phyloP scores from a whole-genome alignment of 2,888 invertebrate genomes.

The Sicus ferrugineus region DNA sequence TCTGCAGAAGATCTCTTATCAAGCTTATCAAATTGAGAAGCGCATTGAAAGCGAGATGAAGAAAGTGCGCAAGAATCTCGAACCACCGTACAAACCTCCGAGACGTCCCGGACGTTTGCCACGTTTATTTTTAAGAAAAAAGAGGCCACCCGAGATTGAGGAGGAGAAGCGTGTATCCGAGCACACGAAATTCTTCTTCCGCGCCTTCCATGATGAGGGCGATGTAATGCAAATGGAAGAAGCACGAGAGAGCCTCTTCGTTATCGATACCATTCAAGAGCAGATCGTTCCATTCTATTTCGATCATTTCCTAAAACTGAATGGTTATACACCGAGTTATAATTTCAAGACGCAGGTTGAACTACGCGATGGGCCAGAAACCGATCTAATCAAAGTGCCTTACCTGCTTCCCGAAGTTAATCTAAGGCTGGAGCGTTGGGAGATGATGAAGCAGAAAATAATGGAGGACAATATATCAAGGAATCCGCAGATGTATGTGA shows the following conservation, averaged over 20 bases:
- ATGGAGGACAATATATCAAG: slow-evolving; percentile 61
- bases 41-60: slow-evolving; percentile 59
- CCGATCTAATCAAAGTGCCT: slow-evolving; percentile 47
- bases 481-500: slow-evolving; percentile 59
- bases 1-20: slow-evolving; percentile 50
- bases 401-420: slow-evolving; percentile 46
- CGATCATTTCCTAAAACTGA: slow-evolving; percentile 60
- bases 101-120: slow-evolving; percentile 52
- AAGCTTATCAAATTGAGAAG: slow-evolving; percentile 56
- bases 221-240: slow-evolving; percentile 42
- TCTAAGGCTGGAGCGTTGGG: slow-evolving; percentile 53
- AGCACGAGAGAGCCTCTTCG: slow-evolving; percentile 49
- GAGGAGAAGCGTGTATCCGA: slow-evolving; percentile 49
- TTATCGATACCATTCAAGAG: slow-evolving; percentile 54
- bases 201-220: slow-evolving; percentile 56
- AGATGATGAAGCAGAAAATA: slow-evolving; percentile 47
- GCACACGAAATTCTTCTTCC: slow-evolving; percentile 54
- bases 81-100: slow-evolving; percentile 53
- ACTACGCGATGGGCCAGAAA: slow-evolving; percentile 49
- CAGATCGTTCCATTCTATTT: slow-evolving; percentile 62
- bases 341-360: slow-evolving; percentile 60
- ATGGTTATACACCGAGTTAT: slow-evolving; percentile 61
- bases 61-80: slow-evolving; percentile 56
- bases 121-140: slow-evolving; percentile 50
- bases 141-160: slow-evolving; percentile 28